These are phyloP conservation scores for Lepidotrigona ventralis DNA, from an alignment of 1,140 invertebrate species.

Conservation along the genomic window DNA sequence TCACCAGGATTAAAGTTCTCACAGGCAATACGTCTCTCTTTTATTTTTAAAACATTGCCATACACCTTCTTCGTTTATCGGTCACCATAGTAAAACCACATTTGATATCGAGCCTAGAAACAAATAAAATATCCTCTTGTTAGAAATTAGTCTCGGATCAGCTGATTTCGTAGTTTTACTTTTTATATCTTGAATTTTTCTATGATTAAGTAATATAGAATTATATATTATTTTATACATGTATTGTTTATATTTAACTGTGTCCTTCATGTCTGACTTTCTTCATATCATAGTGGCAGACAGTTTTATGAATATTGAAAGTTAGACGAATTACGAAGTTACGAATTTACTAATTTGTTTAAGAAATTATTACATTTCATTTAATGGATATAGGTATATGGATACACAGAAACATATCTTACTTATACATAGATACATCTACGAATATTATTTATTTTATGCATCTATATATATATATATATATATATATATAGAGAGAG, in stretches of 20 bases:
- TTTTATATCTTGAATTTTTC: not conserved
- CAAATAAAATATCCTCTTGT: not conserved
- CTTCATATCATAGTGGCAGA: not conserved
- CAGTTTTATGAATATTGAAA: slow-evolving; percentile 1
- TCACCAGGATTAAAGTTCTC: slow-evolving; percentile 40
- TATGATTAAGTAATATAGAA: too few species aligned
- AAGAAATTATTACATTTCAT: not conserved
- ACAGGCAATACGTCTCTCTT: slow-evolving; percentile 24
- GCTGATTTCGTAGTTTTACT: not conserved
- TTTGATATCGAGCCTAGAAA: not conserved
- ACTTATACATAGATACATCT: not conserved
- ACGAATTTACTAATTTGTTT: not conserved
- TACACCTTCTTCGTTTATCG: not conserved
- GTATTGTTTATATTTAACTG: not conserved
- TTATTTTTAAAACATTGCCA: slow-evolving; percentile 35
- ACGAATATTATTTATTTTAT: not conserved
- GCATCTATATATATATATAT: too few species aligned
- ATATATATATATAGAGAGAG: too few species aligned
- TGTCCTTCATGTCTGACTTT: not conserved
- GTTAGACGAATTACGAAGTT: too few species aligned
- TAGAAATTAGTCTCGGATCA: not conserved
- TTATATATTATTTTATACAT: not conserved
- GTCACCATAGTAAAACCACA: not conserved
- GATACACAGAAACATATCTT: not conserved
- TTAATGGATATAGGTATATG: not conserved